These are phyloP conservation scores for Urophycis tenuis DNA, from an alignment of 2,797 vertebrate genomes.

Conservation along the genomic window DNA sequence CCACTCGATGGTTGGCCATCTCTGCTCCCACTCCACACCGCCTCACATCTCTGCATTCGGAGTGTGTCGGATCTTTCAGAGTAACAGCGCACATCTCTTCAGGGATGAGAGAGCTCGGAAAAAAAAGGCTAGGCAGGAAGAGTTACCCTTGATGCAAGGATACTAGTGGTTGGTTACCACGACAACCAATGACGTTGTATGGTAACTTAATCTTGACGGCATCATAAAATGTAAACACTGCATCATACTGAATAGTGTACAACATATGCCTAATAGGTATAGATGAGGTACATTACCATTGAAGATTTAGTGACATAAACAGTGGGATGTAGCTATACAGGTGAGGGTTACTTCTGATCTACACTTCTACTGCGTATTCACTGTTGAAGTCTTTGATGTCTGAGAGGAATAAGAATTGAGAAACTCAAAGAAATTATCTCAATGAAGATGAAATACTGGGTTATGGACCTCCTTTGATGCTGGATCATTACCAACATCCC, in stretches of 20 bases:
- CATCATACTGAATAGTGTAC: no score
- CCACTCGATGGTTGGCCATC: not conserved
- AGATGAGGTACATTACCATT: no score
- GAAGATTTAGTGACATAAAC: no score
- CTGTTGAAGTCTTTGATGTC: not conserved
- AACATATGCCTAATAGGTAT: no score
- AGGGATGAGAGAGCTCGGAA: not conserved
- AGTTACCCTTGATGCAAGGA: not conserved
- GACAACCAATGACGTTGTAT: no score
- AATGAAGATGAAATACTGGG: not conserved
- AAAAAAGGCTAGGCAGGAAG: not conserved
- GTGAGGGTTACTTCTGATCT: not conserved
- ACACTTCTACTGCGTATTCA: not conserved
- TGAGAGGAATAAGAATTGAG: not conserved
- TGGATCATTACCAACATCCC: not conserved
- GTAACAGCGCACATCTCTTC: not conserved
- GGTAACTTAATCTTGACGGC: no score
- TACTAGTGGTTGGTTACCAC: not conserved
- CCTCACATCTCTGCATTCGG: not conserved
- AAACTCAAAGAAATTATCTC: not conserved
- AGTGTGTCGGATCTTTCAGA: not conserved
- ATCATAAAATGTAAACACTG: no score
- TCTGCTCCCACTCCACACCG: not conserved
- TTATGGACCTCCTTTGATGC: not conserved
- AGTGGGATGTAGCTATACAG: no score